phyloP scores from a whole-genome alignment of 2,888 invertebrate genomes.

The Oligia fasciuncula region DNA sequence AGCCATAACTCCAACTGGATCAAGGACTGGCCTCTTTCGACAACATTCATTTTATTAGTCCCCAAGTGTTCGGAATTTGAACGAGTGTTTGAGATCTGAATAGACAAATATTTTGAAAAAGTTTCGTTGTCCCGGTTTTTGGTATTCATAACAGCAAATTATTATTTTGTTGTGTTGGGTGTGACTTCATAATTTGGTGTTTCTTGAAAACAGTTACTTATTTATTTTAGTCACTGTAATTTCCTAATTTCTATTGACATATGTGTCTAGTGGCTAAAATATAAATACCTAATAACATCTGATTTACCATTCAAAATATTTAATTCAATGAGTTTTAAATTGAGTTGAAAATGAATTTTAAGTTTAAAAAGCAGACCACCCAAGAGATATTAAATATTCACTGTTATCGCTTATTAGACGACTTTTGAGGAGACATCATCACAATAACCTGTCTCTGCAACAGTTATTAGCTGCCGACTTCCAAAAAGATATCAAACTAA shows the following conservation, averaged over 20 bases:
- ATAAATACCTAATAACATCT: background rate
- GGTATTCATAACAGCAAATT: background rate
- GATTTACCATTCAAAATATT: background rate
- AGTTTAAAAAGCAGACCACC: background rate
- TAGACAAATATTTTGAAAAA: conserved; percentile 19
- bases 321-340: background rate
- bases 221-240: background rate
- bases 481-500: conserved; percentile 8
- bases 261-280: too few species aligned
- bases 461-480: background rate
- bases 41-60: conserved; percentile 56
- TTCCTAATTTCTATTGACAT: background rate
- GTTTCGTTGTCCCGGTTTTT: background rate
- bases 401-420: background rate
- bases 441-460: background rate
- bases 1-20: conserved; percentile 59
- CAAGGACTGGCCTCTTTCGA: conserved; percentile 51
- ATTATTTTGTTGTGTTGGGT: background rate
- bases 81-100: conserved; percentile 34
- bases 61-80: conserved; percentile 43
- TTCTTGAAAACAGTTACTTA: background rate
- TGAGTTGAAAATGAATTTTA: background rate
- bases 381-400: background rate
- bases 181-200: background rate
- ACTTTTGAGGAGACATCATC: background rate